Evolutionary conservation across 1,140 invertebrate genomes (phyloP).

Genomic region (Triops cancriformis): DNA sequence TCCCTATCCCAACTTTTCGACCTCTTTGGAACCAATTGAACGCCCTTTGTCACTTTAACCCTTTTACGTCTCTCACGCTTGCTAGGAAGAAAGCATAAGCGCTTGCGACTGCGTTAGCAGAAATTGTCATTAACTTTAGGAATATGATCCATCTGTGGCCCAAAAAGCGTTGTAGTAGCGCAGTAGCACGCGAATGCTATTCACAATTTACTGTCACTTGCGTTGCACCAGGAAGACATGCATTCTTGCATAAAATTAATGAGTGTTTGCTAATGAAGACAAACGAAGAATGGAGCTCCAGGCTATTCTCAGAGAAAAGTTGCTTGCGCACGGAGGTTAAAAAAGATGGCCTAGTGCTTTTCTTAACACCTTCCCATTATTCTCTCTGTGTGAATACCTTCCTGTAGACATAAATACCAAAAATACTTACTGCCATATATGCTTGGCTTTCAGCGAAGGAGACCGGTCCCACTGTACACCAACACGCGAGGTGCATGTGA

Average conservation of each 20-base stretch:
- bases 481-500: not conserved
- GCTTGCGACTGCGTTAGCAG: not conserved
- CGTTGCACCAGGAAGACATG: not conserved
- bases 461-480: not conserved
- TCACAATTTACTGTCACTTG: not conserved
- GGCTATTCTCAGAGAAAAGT: not conserved
- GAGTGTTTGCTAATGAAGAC: constrained; percentile 10
- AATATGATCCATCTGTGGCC: not conserved
- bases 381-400: not conserved
- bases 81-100: not conserved
- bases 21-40: not conserved
- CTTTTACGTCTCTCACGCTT: not conserved
- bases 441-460: not conserved
- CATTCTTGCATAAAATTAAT: not conserved
- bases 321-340: not conserved
- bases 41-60: not conserved
- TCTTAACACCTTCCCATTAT: not conserved
- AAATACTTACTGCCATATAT: not conserved
- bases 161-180: not conserved
- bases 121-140: not conserved
- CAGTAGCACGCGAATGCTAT: not conserved
- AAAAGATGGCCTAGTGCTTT: not conserved
- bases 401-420: not conserved
- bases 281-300: not conserved
- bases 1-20: not conserved